These are phyloP conservation scores for Carollia perspicillata DNA, from an alignment of 2,113 vertebrate genomes.

Conservation along the genomic window DNA sequence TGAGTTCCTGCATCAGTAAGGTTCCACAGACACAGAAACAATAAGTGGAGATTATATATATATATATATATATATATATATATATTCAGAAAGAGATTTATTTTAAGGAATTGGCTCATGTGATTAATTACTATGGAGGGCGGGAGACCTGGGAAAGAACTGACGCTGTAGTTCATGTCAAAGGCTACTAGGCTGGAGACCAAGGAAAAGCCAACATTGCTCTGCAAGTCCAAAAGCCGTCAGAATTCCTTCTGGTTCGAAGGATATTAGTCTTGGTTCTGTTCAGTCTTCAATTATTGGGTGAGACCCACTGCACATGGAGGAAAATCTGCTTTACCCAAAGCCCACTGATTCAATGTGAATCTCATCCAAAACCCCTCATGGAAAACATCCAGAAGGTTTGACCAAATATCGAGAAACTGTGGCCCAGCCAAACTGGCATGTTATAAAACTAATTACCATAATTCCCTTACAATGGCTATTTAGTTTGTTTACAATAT, in stretches of 20 bases:
- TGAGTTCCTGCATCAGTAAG: neutral
- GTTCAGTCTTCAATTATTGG: neutral
- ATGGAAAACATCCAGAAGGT: neutral
- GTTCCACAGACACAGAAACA: neutral
- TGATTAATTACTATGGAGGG: neutral
- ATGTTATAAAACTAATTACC: constrained; percentile 9
- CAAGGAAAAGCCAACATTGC: neutral
- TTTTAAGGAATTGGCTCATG: neutral
- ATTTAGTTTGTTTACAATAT: neutral
- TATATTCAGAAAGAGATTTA: neutral
- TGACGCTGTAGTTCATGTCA: neutral
- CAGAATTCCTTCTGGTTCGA: neutral
- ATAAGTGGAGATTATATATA: neutral
- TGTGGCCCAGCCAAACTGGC: neutral
- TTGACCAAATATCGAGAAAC: neutral
- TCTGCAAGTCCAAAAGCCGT: neutral
- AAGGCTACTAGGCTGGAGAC: neutral
- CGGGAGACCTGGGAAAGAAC: neutral
- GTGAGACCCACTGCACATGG: neutral
- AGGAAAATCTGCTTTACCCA: neutral
- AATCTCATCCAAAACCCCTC: neutral
- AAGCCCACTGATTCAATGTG: neutral
- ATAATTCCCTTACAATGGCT: neutral
- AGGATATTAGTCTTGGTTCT: neutral
- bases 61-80: neutral